Percentiles rank a stretch among this genome's conserved stretches.
Conservation (phyloP, 2,888 invertebrate genomes). For the Panorpa germanica region DNA sequence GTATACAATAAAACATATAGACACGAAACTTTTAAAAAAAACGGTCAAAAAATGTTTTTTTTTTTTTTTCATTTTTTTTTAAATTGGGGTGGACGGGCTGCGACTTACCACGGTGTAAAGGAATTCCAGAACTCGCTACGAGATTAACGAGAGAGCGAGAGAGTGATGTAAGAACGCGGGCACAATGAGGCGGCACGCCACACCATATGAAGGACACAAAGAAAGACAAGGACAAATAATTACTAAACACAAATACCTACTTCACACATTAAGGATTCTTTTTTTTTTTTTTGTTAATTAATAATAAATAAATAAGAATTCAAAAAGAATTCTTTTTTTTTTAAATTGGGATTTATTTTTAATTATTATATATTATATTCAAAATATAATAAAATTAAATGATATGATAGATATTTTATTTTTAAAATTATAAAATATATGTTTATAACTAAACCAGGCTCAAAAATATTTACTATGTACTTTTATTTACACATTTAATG, state of each 20-base stretch:
- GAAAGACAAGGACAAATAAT: slow-evolving; percentile 29
- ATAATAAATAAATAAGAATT: no score
- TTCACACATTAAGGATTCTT: slow-evolving; percentile 11
- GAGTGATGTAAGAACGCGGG: background rate
- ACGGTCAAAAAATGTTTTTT: slow-evolving; percentile 20
- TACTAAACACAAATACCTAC: slow-evolving; percentile 24
- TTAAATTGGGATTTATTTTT: no score
- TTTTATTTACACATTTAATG: slow-evolving; percentile 6
- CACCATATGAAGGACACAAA: slow-evolving; percentile 3
- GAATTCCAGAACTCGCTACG: slow-evolving; percentile 96
- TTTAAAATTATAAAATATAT: slow-evolving; percentile 14
- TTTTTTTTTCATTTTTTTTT: no score
- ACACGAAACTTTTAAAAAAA: slow-evolving; percentile 20
- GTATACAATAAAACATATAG: no score
- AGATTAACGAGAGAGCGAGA: background rate
- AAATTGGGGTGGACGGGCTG: slow-evolving; percentile 41
- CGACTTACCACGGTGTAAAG: slow-evolving; percentile 97
- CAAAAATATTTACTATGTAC: slow-evolving; percentile 1
- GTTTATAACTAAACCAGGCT: slow-evolving; percentile 15
- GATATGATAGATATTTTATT: slow-evolving; percentile 13
- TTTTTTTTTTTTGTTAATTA: slow-evolving; percentile 6
- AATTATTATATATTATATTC: slow-evolving; percentile 4
- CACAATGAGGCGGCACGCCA: slow-evolving; percentile 1
- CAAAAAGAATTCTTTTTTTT: no score
- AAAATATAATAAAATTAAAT: slow-evolving; percentile 8